Conservation (phyloP, 1,140 invertebrate species). For the Drosophila elegans region DNA sequence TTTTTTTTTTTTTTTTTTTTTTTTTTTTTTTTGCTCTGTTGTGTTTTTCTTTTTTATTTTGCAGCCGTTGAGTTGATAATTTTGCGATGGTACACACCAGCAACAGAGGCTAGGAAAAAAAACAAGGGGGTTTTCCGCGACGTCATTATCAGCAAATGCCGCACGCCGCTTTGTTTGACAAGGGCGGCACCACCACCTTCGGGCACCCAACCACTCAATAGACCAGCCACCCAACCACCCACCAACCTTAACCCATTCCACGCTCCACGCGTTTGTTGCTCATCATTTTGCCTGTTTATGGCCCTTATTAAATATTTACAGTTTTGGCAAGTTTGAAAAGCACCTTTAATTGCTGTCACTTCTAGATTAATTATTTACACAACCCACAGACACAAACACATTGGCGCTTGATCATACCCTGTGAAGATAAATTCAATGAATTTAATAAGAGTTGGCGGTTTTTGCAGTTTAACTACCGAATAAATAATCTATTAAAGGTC, state of each 20-base stretch:
- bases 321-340: slow-evolving; percentile 67
- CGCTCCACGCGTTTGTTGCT: no score
- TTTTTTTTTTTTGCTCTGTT: slow-evolving; percentile 17
- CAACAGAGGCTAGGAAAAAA: slow-evolving; percentile 7
- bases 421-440: slow-evolving; percentile 29
- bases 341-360: slow-evolving; percentile 80
- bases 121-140: slow-evolving; percentile 6
- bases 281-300: slow-evolving; percentile 50
- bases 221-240: neutral
- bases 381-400: slow-evolving; percentile 29
- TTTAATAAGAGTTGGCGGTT: slow-evolving; percentile 34
- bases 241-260: neutral
- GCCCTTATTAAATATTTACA: slow-evolving; percentile 79
- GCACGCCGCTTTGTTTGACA: slow-evolving; percentile 69
- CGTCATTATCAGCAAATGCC: slow-evolving; percentile 68
- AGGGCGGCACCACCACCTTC: slow-evolving; percentile 2
- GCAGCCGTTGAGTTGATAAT: slow-evolving; percentile 68
- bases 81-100: slow-evolving; percentile 53
- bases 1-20: slow-evolving; percentile 36
- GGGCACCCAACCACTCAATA: neutral
- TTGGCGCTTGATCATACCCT: slow-evolving; percentile 16
- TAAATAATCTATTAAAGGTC: slow-evolving; percentile 16
- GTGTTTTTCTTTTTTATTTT: slow-evolving; percentile 5
- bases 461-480: slow-evolving; percentile 10
- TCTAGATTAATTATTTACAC: slow-evolving; percentile 76